Percentiles rank a stretch among this genome's conserved stretches.
Evolutionary conservation across 1,140 invertebrate species (phyloP).

Genomic region (Eurosta solidaginis): DNA sequence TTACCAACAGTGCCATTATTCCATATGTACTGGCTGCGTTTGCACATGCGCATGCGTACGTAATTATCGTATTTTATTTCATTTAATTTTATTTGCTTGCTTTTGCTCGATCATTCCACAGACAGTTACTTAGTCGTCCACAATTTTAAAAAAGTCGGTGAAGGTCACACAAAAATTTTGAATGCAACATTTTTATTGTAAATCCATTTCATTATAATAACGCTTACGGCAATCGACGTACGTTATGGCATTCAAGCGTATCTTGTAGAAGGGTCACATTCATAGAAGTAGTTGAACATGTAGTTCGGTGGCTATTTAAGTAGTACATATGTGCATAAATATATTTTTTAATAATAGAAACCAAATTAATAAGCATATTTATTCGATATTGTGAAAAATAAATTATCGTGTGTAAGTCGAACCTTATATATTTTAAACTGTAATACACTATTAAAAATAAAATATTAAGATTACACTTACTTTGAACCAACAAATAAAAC

Average conservation of each 20-base stretch:
- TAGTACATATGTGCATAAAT: too few species aligned
- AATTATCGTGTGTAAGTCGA: too few species aligned
- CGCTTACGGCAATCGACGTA: constrained; percentile 8
- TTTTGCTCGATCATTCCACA: neutral
- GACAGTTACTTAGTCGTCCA: neutral
- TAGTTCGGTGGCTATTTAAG: too few species aligned
- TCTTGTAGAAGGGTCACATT: neutral
- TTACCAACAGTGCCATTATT: neutral
- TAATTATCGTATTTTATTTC: neutral
- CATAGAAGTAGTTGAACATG: neutral
- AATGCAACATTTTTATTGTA: constrained; percentile 26
- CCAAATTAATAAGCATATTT: too few species aligned
- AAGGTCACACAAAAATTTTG: constrained; percentile 23
- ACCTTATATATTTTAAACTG: too few species aligned
- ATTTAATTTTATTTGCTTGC: neutral
- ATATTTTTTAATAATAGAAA: too few species aligned
- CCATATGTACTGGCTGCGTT: too few species aligned
- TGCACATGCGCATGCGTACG: neutral
- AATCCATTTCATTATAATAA: constrained; percentile 22
- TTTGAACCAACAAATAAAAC: too few species aligned
- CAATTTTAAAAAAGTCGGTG: constrained; percentile 1
- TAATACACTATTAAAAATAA: too few species aligned
- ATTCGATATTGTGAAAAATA: too few species aligned
- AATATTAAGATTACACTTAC: too few species aligned
- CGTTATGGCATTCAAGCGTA: constrained; percentile 9